These are phyloP conservation scores for Oasisia sp. DNA, from an alignment of 2,888 invertebrate species.

Conservation along the genomic window DNA sequence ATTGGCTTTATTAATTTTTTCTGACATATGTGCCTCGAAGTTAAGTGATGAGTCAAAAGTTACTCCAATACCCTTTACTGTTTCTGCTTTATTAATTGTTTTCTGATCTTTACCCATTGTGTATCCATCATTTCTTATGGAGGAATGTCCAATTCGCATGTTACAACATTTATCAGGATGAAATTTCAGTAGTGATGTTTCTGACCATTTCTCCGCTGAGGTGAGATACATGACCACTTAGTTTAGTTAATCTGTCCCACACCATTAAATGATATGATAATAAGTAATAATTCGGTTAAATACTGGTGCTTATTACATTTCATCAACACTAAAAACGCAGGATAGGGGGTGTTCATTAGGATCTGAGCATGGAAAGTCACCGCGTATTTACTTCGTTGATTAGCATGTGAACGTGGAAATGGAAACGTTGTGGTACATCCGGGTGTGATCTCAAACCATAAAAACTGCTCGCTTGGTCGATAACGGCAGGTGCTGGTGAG, in stretches of 20 bases:
- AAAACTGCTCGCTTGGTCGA: background rate
- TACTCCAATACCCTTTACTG: too few relatives aligned
- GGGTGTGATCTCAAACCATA: background rate
- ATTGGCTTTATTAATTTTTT: too few relatives aligned
- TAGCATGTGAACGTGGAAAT: background rate
- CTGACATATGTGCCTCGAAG: too few relatives aligned
- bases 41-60: too few relatives aligned
- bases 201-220: too few relatives aligned
- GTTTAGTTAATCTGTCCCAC: background rate
- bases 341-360: background rate
- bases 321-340: background rate
- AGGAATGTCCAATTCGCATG: too few relatives aligned
- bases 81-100: too few relatives aligned
- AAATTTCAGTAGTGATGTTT: too few relatives aligned
- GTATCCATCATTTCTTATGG: too few relatives aligned
- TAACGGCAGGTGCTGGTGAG: background rate
- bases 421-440: background rate
- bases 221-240: background rate
- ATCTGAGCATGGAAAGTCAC: background rate
- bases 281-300: background rate
- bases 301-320: background rate
- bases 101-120: too few relatives aligned
- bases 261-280: background rate
- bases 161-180: too few relatives aligned
- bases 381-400: background rate